A percentile compares a stretch with the other conserved stretches of the same genome.
Evolutionary conservation across 1,140 invertebrate species (phyloP).

Genomic region (Aradophagus sp.): DNA sequence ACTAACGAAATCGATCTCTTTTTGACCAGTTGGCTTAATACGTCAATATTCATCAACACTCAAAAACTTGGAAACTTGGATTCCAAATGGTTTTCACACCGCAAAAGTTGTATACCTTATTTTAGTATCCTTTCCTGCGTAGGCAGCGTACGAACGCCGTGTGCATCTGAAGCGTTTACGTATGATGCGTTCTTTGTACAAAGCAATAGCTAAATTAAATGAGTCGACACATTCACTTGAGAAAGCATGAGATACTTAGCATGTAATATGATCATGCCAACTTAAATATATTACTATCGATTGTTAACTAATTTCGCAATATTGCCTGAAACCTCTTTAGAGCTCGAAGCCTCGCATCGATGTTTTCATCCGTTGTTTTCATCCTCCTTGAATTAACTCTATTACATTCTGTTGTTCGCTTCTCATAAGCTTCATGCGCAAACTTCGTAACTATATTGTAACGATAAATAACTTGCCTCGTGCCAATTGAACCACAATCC

Average conservation of each 20-base stretch:
- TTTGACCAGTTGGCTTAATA: not conserved
- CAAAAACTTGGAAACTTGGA: constrained; percentile 7
- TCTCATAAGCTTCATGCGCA: too few species aligned
- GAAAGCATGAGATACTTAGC: constrained; percentile 2
- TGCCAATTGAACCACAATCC: too few species aligned
- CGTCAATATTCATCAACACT: constrained; percentile 11
- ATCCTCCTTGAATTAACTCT: too few species aligned
- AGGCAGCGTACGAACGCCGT: not conserved
- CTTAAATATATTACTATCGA: constrained; percentile 38
- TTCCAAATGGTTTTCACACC: constrained; percentile 18
- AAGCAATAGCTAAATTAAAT: constrained; percentile 36
- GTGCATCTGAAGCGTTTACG: constrained; percentile 19
- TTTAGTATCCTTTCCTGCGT: constrained; percentile 12
- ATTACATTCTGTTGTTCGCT: too few species aligned
- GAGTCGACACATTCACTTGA: constrained; percentile 7
- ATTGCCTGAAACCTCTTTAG: constrained; percentile 1
- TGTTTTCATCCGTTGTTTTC: not conserved
- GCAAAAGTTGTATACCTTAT: constrained; percentile 30
- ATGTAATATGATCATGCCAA: constrained; percentile 21
- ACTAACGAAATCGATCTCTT: not conserved
- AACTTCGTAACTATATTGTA: too few species aligned
- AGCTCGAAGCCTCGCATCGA: not conserved
- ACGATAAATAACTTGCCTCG: too few species aligned
- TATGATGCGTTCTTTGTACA: constrained; percentile 5
- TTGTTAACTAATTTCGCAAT: constrained; percentile 12